phyloP scores from a whole-genome alignment of 1,140 invertebrate genomes.

The Armadillidium nasatum region DNA sequence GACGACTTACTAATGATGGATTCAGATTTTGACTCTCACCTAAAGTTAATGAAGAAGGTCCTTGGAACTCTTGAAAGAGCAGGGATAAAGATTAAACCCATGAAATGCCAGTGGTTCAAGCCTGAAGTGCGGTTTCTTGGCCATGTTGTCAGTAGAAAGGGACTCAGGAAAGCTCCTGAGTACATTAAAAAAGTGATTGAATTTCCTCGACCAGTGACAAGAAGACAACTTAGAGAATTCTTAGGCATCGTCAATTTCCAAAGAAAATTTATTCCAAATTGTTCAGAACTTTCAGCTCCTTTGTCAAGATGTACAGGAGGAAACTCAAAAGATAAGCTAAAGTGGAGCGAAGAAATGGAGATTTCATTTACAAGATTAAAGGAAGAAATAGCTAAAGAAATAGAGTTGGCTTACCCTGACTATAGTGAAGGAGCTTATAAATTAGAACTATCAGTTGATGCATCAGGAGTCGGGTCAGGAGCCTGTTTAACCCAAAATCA shows the following conservation, averaged over 20 bases:
- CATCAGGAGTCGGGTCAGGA: too few relatives aligned
- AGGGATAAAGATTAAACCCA: conserved; percentile 20
- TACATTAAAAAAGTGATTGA: background rate
- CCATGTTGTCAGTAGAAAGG: background rate
- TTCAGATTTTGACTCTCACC: background rate
- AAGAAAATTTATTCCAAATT: conserved; percentile 19
- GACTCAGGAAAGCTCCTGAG: background rate
- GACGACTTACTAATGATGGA: conserved; percentile 16
- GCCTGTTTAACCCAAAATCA: too few relatives aligned
- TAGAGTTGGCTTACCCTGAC: too few relatives aligned
- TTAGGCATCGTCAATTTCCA: conserved; percentile 12
- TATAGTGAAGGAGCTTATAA: too few relatives aligned
- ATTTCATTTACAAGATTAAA: background rate
- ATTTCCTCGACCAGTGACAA: background rate
- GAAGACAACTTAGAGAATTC: background rate
- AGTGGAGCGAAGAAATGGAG: too few relatives aligned
- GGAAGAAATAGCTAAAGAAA: background rate
- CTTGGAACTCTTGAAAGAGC: background rate
- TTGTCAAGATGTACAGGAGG: too few relatives aligned
- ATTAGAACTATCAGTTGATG: too few relatives aligned
- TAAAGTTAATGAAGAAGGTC: background rate
- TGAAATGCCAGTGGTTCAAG: background rate
- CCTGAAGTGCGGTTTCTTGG: conserved; percentile 16
- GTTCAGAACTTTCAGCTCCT: background rate
- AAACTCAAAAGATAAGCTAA: too few relatives aligned